These are phyloP conservation scores for Tor tambroides DNA, from an alignment of 2,113 vertebrate genomes.

Conservation along the genomic window DNA sequence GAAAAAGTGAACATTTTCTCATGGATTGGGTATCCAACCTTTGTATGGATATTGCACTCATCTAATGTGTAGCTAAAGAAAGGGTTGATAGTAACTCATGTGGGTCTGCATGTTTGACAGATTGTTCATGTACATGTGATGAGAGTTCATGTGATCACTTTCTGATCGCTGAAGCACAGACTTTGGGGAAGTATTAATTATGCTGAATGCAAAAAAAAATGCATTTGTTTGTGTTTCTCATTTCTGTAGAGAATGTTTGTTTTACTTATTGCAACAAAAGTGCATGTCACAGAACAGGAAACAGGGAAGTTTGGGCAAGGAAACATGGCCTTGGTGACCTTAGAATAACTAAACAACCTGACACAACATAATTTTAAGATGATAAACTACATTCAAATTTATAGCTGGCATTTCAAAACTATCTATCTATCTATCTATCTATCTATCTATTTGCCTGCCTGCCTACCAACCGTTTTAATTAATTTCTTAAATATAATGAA, in stretches of 20 bases:
- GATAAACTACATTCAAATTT: background rate
- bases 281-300: background rate
- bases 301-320: background rate
- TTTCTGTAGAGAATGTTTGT: background rate
- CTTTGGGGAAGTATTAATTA: background rate
- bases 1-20: background rate
- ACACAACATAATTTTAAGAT: background rate
- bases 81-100: background rate
- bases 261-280: slow-evolving; percentile 1
- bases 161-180: background rate
- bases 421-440: background rate
- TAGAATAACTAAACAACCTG: background rate
- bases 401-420: background rate
- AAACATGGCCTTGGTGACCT: background rate
- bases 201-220: background rate
- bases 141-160: background rate
- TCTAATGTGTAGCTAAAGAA: background rate
- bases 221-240: background rate
- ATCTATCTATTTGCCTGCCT: too few species aligned
- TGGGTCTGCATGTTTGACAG: background rate
- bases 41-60: background rate
- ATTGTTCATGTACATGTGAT: background rate
- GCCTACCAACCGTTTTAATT: too few species aligned
- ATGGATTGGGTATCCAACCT: background rate
- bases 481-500: too few species aligned